phyloP scores from a whole-genome alignment of 2,797 vertebrate species.

The Pseudopleuronectes americanus region DNA sequence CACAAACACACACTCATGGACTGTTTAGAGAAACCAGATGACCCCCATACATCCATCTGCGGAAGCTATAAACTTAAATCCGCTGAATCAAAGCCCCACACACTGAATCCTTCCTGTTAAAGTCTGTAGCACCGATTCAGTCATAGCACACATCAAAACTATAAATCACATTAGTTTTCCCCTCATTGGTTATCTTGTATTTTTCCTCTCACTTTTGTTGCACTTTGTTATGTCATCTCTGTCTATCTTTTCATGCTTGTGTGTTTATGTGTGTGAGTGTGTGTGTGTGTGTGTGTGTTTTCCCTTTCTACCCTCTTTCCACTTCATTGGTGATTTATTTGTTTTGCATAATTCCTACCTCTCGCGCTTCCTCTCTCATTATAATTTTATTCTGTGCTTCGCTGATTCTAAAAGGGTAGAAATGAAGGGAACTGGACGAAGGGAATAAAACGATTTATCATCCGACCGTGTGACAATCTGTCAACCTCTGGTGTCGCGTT shows the following conservation, averaged over 20 bases:
- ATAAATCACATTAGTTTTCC: not conserved
- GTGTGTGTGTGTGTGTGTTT: not conserved
- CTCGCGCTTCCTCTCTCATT: not conserved
- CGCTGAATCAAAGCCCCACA: constrained; percentile 21
- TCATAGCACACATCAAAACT: not conserved
- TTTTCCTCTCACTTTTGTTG: not conserved
- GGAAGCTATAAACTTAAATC: constrained; percentile 23
- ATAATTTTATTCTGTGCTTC: not conserved
- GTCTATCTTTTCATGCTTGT: not conserved
- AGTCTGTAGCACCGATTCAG: constrained; percentile 9
- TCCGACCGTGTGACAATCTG: not conserved
- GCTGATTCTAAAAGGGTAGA: not conserved
- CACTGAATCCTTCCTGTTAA: not conserved
- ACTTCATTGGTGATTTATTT: constrained; percentile 35
- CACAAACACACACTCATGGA: constrained; percentile 29
- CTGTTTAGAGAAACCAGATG: constrained; percentile 54
- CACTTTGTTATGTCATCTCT: not conserved
- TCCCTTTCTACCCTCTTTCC: not conserved
- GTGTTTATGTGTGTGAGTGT: not conserved
- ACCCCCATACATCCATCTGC: constrained; percentile 46
- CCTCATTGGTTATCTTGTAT: constrained; percentile 1
- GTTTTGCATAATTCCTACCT: constrained; percentile 32
- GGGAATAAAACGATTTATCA: not conserved
- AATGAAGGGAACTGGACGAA: not conserved
- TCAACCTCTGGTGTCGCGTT: not conserved